Evolutionary conservation across 2,888 invertebrate genomes (phyloP).

Genomic region (Caenorhabditis wallacei): DNA sequence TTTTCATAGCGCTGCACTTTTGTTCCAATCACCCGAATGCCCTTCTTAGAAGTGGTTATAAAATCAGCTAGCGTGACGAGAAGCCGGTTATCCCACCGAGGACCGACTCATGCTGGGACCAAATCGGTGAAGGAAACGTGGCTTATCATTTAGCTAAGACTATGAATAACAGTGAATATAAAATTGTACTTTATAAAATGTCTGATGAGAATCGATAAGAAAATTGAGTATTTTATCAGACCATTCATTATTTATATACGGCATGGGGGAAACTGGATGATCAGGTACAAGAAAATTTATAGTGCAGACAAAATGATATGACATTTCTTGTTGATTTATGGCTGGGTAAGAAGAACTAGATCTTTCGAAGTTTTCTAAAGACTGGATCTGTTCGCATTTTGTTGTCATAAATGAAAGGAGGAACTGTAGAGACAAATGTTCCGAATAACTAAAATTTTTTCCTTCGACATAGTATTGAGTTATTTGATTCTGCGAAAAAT

Average conservation of each 20-base stretch:
- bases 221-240: not conserved
- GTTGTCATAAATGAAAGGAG: too few relatives aligned
- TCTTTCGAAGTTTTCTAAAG: not conserved
- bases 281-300: slow-evolving; percentile 6
- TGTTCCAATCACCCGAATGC: not conserved
- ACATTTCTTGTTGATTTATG: not conserved
- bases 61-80: slow-evolving; percentile 28
- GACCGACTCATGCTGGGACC: slow-evolving; percentile 16
- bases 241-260: not conserved
- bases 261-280: not conserved
- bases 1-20: not conserved
- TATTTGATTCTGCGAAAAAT: too few relatives aligned
- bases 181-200: not conserved
- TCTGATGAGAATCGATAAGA: not conserved
- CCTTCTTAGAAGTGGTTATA: slow-evolving; percentile 4
- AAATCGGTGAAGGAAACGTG: slow-evolving; percentile 1
- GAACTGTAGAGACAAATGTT: too few relatives aligned
- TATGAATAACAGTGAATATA: not conserved
- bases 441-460: too few relatives aligned
- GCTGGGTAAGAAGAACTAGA: not conserved
- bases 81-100: slow-evolving; percentile 31
- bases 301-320: not conserved
- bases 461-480: too few relatives aligned
- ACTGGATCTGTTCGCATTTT: too few relatives aligned
- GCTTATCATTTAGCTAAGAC: not conserved